These are phyloP conservation scores for Doris montereyensis DNA, from an alignment of 2,888 invertebrate species.

Conservation along the genomic window DNA sequence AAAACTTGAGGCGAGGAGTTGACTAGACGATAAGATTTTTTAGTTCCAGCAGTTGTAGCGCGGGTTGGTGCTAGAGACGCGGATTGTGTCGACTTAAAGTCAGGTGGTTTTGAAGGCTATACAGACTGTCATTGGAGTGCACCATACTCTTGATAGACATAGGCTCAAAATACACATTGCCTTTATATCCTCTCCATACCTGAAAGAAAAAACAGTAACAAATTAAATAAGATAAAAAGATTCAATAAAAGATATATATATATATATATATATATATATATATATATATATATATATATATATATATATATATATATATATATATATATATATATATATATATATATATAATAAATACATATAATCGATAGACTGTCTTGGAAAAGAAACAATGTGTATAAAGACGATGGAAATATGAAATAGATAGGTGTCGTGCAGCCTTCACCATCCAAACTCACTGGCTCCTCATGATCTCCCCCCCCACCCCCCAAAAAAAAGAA, in stretches of 20 bases:
- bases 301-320: too few relatives aligned
- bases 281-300: too few relatives aligned
- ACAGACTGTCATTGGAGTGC: too few relatives aligned
- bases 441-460: neutral
- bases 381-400: too few relatives aligned
- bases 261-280: too few relatives aligned
- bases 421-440: too few relatives aligned
- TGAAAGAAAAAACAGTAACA: conserved; percentile 46
- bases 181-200: conserved; percentile 72
- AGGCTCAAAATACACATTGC: conserved; percentile 71
- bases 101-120: neutral
- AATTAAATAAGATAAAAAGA: neutral
- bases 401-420: too few relatives aligned
- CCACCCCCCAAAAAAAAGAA: neutral
- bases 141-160: conserved; percentile 55
- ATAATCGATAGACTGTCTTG: too few relatives aligned
- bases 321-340: too few relatives aligned
- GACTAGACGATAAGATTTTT: neutral
- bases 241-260: too few relatives aligned
- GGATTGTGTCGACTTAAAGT: too few relatives aligned
- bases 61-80: neutral
- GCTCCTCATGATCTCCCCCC: neutral
- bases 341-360: too few relatives aligned
- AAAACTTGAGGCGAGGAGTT: conserved; percentile 33
- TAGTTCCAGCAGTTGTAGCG: conserved; percentile 14